Evolutionary conservation across 2,797 vertebrate species (phyloP).

Genomic region (Characodon lateralis): DNA sequence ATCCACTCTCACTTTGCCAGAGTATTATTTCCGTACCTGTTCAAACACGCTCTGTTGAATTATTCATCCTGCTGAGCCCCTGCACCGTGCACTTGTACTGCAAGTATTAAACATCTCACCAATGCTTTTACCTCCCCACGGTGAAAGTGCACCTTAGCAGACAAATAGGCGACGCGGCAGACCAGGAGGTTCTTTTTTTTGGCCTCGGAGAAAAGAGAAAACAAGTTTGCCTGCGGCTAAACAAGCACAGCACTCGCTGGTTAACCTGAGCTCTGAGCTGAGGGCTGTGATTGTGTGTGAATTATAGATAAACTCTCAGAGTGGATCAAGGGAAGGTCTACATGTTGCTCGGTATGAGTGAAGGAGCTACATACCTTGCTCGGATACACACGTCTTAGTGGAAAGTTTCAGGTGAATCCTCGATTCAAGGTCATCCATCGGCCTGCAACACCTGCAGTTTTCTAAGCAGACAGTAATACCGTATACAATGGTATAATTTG

Average conservation of each 20-base stretch:
- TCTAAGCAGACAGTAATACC: neutral
- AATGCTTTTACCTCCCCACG: constrained; percentile 79
- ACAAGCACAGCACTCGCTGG: constrained; percentile 56
- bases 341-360: constrained; percentile 50
- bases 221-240: constrained; percentile 53
- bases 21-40: constrained; percentile 93
- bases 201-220: constrained; percentile 50
- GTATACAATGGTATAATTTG: neutral
- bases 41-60: constrained; percentile 90
- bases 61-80: constrained; percentile 83
- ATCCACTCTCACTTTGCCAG: constrained; percentile 77
- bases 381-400: neutral
- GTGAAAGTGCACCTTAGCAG: constrained; percentile 76
- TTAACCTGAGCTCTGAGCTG: constrained; percentile 63
- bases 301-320: constrained; percentile 66
- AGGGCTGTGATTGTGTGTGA: constrained; percentile 52
- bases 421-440: too few relatives aligned
- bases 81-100: constrained; percentile 46
- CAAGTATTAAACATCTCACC: constrained; percentile 57
- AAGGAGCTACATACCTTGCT: constrained; percentile 23
- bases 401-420: constrained; percentile 49
- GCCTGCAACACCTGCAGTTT: neutral
- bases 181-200: constrained; percentile 34
- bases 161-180: constrained; percentile 52
- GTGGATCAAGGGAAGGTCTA: constrained; percentile 55